Conservation (phyloP, 2,113 vertebrate genomes). For the Sterna hirundo region DNA sequence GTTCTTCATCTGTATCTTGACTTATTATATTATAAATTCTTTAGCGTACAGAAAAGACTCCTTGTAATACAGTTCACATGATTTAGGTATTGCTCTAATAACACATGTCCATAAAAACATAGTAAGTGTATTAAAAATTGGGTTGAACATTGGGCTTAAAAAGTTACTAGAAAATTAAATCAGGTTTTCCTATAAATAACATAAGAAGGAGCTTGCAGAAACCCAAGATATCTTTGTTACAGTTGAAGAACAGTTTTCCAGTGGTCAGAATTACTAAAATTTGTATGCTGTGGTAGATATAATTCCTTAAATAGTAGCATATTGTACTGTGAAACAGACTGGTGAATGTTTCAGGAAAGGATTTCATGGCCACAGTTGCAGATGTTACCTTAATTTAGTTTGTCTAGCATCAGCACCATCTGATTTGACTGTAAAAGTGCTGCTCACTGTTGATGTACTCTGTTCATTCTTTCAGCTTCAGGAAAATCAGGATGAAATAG, state of each 20-base stretch:
- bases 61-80: neutral
- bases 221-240: neutral
- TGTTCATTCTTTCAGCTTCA: slow-evolving; percentile 87
- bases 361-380: neutral
- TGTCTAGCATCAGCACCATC: neutral
- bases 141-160: neutral
- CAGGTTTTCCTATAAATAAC: neutral
- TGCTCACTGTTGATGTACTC: neutral
- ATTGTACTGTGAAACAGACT: neutral
- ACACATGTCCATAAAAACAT: neutral
- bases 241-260: neutral
- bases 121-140: neutral
- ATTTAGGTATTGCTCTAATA: neutral
- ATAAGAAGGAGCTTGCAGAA: neutral
- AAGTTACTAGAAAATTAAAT: neutral
- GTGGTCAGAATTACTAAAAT: neutral
- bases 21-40: neutral
- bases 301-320: neutral
- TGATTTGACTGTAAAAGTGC: neutral
- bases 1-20: neutral
- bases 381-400: neutral
- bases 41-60: neutral
- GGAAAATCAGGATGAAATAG: slow-evolving; percentile 99
- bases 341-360: neutral
- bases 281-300: neutral